Evolutionary conservation across 2,113 vertebrate species (phyloP).

Genomic region (Chrysochloris asiatica): DNA sequence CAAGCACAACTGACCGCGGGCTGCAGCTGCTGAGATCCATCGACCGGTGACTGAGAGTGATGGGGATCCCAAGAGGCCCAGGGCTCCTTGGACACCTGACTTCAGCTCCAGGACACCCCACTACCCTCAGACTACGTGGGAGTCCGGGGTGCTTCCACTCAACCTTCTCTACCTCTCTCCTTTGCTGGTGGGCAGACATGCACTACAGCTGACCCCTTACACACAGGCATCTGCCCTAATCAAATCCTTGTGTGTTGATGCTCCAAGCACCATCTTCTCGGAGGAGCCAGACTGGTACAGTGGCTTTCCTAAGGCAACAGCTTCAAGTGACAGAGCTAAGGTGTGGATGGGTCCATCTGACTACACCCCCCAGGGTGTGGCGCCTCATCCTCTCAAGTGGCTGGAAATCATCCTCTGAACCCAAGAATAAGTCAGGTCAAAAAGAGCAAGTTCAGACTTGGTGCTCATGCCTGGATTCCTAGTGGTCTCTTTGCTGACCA

Average conservation of each 20-base stretch:
- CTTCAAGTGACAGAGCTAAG: not conserved
- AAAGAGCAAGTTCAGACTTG: not conserved
- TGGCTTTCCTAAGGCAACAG: not conserved
- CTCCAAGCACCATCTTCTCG: not conserved
- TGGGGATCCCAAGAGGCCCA: not conserved
- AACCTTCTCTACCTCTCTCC: not conserved
- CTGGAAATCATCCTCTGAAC: no score
- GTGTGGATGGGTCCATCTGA: not conserved
- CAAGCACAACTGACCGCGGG: not conserved
- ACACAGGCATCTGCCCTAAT: no score
- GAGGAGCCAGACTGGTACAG: not conserved
- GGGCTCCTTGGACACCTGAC: not conserved
- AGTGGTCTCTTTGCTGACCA: not conserved
- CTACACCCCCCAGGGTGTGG: no score
- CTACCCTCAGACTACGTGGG: no score
- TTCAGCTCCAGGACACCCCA: not conserved
- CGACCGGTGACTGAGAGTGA: fast-evolving
- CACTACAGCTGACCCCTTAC: not conserved
- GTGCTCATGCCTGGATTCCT: not conserved
- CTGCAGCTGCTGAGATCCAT: not conserved
- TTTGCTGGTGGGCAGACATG: fast-evolving
- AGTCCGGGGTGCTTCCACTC: not conserved
- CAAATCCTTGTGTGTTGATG: not conserved
- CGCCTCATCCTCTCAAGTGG: no score
- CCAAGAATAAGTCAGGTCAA: not conserved